These are phyloP conservation scores for Rutilus rutilus DNA, from an alignment of 2,113 vertebrate genomes.

Conservation along the genomic window DNA sequence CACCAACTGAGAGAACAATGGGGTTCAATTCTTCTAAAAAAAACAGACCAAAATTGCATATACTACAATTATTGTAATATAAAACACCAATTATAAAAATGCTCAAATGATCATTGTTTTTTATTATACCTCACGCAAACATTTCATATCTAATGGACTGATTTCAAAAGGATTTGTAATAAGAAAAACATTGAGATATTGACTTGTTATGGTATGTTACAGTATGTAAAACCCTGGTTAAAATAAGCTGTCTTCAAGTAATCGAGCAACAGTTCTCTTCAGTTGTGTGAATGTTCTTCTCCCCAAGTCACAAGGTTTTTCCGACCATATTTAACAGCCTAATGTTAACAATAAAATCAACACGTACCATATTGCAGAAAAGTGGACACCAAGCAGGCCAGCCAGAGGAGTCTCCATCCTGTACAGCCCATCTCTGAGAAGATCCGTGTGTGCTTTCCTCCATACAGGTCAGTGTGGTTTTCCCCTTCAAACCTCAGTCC, in stretches of 20 bases:
- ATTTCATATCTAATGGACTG: not conserved
- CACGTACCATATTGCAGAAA: constrained; percentile 70
- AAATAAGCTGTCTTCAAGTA: not conserved
- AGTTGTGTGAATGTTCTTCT: not conserved
- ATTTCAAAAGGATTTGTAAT: not conserved
- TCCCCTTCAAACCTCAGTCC: constrained; percentile 11
- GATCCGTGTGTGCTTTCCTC: constrained; percentile 42
- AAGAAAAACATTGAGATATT: not conserved
- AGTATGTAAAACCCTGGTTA: not conserved
- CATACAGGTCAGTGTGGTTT: not conserved
- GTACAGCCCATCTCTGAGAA: constrained; percentile 66
- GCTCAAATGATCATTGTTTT: not conserved
- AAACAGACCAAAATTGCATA: constrained; percentile 16
- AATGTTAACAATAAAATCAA: not conserved
- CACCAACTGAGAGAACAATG: constrained; percentile 52
- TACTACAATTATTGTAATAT: not conserved
- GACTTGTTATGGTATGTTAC: not conserved
- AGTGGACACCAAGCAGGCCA: constrained; percentile 59
- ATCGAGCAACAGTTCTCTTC: too few species aligned
- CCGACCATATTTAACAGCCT: not conserved
- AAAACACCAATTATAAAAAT: not conserved
- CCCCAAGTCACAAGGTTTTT: not conserved
- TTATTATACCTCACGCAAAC: not conserved
- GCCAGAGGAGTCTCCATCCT: constrained; percentile 65
- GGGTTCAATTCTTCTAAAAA: not conserved